These are phyloP conservation scores for Colius striatus DNA, from an alignment of 2,113 vertebrate species.

Conservation along the genomic window DNA sequence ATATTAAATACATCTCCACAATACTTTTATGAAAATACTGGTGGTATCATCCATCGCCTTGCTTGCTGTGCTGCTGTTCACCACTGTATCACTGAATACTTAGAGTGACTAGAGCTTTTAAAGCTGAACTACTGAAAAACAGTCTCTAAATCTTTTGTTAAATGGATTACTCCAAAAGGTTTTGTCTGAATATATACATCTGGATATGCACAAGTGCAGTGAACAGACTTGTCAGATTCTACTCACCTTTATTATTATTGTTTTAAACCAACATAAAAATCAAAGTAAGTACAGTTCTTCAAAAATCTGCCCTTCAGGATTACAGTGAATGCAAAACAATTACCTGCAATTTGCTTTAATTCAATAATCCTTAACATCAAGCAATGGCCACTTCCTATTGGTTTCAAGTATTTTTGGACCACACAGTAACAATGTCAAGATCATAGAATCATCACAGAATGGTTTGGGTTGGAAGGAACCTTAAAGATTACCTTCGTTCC, in stretches of 20 bases:
- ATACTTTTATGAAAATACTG: neutral
- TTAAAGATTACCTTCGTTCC: neutral
- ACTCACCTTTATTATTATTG: neutral
- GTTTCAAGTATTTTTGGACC: neutral
- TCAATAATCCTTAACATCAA: neutral
- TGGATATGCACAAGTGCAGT: accelerated
- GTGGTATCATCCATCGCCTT: neutral
- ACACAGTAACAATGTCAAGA: neutral
- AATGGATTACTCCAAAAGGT: neutral
- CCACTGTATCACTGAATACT: neutral
- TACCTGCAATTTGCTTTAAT: neutral
- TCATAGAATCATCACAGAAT: neutral
- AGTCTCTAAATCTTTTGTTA: neutral
- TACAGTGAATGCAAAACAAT: neutral
- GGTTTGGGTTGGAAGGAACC: neutral
- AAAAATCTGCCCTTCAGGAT: neutral
- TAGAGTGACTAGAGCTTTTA: neutral
- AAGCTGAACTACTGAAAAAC: neutral
- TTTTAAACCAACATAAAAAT: neutral
- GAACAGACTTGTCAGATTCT: neutral
- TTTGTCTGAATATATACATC: neutral
- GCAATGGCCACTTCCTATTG: neutral
- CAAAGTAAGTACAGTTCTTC: neutral
- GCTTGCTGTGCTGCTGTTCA: neutral
- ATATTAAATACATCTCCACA: neutral